A percentile compares a stretch with the other conserved stretches of the same genome.
Conservation (phyloP, 2,888 invertebrate species). For the Rapana venosa region DNA sequence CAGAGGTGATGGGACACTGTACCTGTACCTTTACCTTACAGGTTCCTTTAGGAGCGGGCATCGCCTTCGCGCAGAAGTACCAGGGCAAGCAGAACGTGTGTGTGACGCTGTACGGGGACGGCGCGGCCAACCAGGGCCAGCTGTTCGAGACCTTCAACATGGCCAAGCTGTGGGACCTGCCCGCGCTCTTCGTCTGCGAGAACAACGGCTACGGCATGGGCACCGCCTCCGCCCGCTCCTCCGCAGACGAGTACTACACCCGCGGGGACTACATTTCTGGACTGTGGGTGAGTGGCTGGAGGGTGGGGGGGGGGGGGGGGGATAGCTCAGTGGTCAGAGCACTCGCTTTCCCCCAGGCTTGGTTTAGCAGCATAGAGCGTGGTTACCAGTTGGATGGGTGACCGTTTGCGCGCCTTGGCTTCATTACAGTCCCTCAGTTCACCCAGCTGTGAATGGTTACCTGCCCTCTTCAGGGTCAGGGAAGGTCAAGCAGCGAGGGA, state of each 20-base stretch:
- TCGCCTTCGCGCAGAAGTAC: constrained; percentile 95
- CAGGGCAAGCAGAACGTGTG: constrained; percentile 90
- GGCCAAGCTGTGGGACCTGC: constrained; percentile 95
- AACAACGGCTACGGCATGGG: constrained; percentile 99
- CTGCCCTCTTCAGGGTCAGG: no score
- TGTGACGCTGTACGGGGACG: constrained; percentile 91
- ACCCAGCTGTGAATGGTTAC: no score
- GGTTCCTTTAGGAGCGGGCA: constrained; percentile 95
- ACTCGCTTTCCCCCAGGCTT: no score
- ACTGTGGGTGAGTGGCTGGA: constrained; percentile 85
- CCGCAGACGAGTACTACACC: constrained; percentile 93
- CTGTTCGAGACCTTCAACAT: constrained; percentile 89
- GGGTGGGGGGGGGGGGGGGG: no score
- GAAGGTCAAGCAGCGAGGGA: no score
- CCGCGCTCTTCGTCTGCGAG: constrained; percentile 96
- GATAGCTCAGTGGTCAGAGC: no score
- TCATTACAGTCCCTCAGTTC: no score
- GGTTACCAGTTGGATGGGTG: no score
- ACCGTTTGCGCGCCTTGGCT: no score
- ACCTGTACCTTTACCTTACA: no score
- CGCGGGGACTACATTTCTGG: constrained; percentile 97
- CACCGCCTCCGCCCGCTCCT: constrained; percentile 90
- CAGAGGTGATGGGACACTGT: no score
- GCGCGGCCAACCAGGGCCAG: constrained; percentile 88
- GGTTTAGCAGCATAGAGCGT: no score